Evolutionary conservation across 2,797 vertebrate genomes (phyloP), one percentile per base, ranked within the genome.

Genomic region (Hyperoplus lanceolatus): DNA sequence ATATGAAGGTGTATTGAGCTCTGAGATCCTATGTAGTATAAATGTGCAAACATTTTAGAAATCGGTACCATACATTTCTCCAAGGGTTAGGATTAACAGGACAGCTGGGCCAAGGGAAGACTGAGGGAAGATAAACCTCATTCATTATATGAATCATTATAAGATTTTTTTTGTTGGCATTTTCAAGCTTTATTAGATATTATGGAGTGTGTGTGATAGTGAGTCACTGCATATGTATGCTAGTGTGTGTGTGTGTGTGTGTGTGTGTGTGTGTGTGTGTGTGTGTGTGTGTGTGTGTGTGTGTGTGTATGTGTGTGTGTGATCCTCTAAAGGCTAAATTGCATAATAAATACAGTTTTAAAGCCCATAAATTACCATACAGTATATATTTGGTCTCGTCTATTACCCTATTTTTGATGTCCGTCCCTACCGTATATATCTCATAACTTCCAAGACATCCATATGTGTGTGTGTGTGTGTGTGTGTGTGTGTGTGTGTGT

Each of bases 391-490:
- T 58, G 18, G 18, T 68, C 50, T 48, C 43, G 54, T 71, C 46
- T 3, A 49, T 61, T 68, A 58, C 43, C 39, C 42, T 10, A 5
- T 51, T 65, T 72, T 50, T 74, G 14, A 15, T 10, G 29, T 72
- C 60, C 39, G 29, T 72, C 60, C 39, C 70, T 4, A 3, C 3
- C n/a, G 65, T 61, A n/a, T 21, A 6, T 54, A 75, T 71, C 42
- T 29, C 29, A 29, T 29, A 67, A 63, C 51, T 57, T 73, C 46
- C 49, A 46, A 73, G 29, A 70, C 68, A 63, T 86, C 66, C 62
- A 83, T 74, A 82, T 82, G 21, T 21, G 21, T 21, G 21, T 21
- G 21, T 21, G 21, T 21, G 21, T 21, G 21, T 21, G 21, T 21
- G 21, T 21, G 21, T 21, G 21, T 21, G 21, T 29, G 29, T 29